phyloP scores from a whole-genome alignment of 2,888 invertebrate species.

The Eristalis pertinax region DNA sequence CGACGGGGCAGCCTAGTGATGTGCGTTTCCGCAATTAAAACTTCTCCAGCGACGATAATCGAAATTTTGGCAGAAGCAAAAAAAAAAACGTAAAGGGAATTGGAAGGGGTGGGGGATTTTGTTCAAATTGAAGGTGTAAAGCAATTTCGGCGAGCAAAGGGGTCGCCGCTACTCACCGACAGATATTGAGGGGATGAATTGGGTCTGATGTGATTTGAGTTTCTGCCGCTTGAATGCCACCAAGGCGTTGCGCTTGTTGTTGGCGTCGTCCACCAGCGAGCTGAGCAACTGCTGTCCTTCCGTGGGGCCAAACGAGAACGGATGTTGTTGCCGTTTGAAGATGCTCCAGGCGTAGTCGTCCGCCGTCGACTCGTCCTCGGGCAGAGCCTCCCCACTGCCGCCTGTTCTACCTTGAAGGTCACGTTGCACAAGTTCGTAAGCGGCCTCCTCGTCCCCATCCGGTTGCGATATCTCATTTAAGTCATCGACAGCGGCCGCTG shows the following conservation, averaged over 20 bases:
- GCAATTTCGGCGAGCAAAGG: too few species aligned
- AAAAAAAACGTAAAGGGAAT: neutral
- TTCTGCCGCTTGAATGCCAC: conserved; percentile 74
- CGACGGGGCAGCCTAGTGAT: neutral
- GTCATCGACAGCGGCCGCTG: conserved; percentile 41
- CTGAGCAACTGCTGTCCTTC: conserved; percentile 33
- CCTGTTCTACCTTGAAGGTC: conserved; percentile 23
- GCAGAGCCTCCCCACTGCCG: conserved; percentile 10
- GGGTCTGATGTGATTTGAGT: conserved; percentile 70
- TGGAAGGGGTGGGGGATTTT: neutral
- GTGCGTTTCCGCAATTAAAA: conserved; percentile 49
- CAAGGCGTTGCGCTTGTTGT: conserved; percentile 72
- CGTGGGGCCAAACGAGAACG: conserved; percentile 26
- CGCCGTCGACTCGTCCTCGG: conserved; percentile 3
- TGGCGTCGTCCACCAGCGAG: conserved; percentile 37
- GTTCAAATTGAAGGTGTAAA: conserved; percentile 5
- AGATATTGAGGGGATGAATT: conserved; percentile 79
- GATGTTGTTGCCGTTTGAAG: conserved; percentile 40
- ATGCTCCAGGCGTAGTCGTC: conserved; percentile 15
- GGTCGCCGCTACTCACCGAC: conserved; percentile 77
- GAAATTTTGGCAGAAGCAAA: conserved; percentile 11
- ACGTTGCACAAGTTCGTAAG: conserved; percentile 43
- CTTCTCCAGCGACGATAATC: conserved; percentile 15
- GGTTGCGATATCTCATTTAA: conserved; percentile 59
- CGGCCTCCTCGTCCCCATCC: conserved; percentile 46